phyloP scores from a whole-genome alignment of 2,113 vertebrate genomes.

The Xiphorhynchus elegans region DNA sequence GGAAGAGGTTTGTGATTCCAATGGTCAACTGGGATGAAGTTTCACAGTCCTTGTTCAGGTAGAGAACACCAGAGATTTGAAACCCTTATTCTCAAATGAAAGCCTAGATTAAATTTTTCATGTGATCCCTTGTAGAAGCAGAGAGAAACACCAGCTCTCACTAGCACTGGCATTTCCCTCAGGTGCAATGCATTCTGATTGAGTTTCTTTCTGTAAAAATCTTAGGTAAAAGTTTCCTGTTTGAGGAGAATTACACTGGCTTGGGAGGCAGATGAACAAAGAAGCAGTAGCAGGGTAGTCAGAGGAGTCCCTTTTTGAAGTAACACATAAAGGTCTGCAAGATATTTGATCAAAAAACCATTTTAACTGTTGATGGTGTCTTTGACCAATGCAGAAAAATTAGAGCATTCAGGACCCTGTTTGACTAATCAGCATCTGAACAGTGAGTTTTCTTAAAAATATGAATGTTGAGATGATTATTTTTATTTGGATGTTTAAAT shows the following conservation, averaged over 20 bases:
- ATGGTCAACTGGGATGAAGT: neutral
- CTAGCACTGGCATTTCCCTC: neutral
- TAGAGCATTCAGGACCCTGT: neutral
- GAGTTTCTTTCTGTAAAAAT: neutral
- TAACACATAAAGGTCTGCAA: neutral
- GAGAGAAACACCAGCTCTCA: neutral
- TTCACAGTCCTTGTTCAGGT: neutral
- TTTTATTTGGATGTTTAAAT: neutral
- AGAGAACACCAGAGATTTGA: neutral
- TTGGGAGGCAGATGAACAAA: neutral
- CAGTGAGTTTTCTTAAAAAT: neutral
- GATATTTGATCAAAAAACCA: neutral
- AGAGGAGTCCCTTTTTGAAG: neutral
- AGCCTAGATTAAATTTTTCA: neutral
- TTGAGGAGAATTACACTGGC: neutral
- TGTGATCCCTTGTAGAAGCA: neutral
- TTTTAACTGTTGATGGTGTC: neutral
- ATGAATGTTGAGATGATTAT: fast-evolving
- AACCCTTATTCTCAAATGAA: neutral
- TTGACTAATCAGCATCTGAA: neutral
- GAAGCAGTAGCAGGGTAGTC: neutral
- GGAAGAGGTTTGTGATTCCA: neutral
- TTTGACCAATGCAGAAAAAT: neutral
- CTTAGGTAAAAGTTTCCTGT: neutral
- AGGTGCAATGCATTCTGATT: neutral